Evolutionary conservation across 2,888 invertebrate genomes (phyloP), one percentile per base, ranked within the genome.

Genomic region (Sphaerophoria rueppellii): DNA sequence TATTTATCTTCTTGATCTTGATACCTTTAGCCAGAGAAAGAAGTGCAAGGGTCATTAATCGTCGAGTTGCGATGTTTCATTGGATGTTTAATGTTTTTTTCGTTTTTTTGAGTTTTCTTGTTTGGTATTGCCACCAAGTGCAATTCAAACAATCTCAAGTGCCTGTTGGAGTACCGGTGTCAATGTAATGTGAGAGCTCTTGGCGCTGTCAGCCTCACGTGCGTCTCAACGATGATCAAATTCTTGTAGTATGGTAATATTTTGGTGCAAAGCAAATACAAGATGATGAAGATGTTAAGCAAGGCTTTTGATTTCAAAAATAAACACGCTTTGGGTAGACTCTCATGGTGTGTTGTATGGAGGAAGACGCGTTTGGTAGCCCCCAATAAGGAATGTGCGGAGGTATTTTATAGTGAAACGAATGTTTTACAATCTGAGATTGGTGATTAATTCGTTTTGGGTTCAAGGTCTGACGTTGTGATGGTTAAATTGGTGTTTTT

Each of bases 31-130:
- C 11, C 43, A 43, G 43, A 43, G 4, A 24, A 24, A 37, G 57
- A 60, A 40, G 81, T 77, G 85, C 77, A 85, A 85, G 76, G 85
- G 85, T 85, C 85, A 85, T 85, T 85, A 85, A 85, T 85, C 85
- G 85, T 83, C 34, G 37, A 65, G 69, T 72, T 40, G 72, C 61
- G 61, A 50, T 73, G 80, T 73, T 57, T 54, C 60, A 76, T 76
- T 75, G 76, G 81, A 16, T 85, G 81, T 85, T 85, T 73, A 81
- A 77, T 76, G 63, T 73, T 74, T n/a, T n/a, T n/a, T n/a, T n/a
- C n/a, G n/a, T n/a, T n/a, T n/a, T n/a, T n/a, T n/a, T n/a, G n/a
- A n/a, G n/a, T n/a, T n/a, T 67, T 81, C 76, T 9, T 12, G 11
- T 11, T 11, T 6, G 9, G 43, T 43, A 12, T 12, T 24, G 24